Percentiles rank a stretch among this genome's conserved stretches.
phyloP scores from a whole-genome alignment of 2,797 vertebrate species.

The Sciaenops ocellatus region DNA sequence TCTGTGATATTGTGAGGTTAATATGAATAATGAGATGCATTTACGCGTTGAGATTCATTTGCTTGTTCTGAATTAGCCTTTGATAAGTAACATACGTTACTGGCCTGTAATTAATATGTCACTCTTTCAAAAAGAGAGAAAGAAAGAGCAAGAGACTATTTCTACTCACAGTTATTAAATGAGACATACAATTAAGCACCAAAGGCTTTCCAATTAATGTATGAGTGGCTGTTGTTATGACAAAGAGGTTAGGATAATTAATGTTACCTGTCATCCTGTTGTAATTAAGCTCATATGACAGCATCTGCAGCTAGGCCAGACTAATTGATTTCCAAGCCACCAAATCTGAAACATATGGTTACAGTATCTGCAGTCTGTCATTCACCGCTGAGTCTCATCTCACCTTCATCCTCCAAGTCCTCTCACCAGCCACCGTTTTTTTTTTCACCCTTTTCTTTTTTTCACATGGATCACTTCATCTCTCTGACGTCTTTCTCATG shows the following conservation, averaged over 20 bases:
- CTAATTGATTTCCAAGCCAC: slow-evolving; percentile 73
- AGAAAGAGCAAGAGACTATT: slow-evolving; percentile 33
- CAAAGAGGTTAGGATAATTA: slow-evolving; percentile 75
- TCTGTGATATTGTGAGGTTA: slow-evolving; percentile 4
- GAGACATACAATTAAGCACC: slow-evolving; percentile 70
- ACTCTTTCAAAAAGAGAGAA: slow-evolving; percentile 19
- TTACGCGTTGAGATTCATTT: slow-evolving; percentile 58
- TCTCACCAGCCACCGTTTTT: not conserved
- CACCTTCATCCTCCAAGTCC: slow-evolving; percentile 16
- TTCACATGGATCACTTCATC: not conserved
- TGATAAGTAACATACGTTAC: slow-evolving; percentile 47
- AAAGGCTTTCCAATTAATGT: slow-evolving; percentile 73
- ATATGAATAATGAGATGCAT: slow-evolving; percentile 51
- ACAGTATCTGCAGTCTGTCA: slow-evolving; percentile 46
- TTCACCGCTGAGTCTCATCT: slow-evolving; percentile 28
- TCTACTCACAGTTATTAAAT: slow-evolving; percentile 65
- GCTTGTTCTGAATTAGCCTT: slow-evolving; percentile 60
- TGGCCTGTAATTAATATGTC: slow-evolving; percentile 64
- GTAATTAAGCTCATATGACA: slow-evolving; percentile 73
- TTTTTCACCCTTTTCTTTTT: not conserved
- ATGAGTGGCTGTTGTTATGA: slow-evolving; percentile 70
- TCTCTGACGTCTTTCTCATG: slow-evolving; percentile 18
- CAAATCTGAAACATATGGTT: slow-evolving; percentile 64
- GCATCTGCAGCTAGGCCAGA: slow-evolving; percentile 61
- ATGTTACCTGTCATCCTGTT: slow-evolving; percentile 73